A percentile compares a stretch with the other conserved stretches of the same genome.
phyloP scores from a whole-genome alignment of 2,888 invertebrate genomes.

The Spilarctia lutea region DNA sequence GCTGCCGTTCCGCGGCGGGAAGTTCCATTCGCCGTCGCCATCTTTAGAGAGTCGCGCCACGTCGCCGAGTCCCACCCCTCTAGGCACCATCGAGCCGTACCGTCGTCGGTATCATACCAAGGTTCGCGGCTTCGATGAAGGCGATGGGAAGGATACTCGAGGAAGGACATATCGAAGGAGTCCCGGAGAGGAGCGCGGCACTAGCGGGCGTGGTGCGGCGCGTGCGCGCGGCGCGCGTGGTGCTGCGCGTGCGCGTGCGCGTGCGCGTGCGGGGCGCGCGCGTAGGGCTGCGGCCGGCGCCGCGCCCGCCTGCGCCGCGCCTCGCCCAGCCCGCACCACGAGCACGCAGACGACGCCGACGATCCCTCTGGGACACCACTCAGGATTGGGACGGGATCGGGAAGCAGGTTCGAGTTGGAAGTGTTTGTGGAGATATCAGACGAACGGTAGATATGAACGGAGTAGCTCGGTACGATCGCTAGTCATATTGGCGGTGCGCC shows the following conservation, averaged over 20 bases:
- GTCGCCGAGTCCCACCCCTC: conserved; percentile 29
- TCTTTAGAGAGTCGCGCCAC: conserved; percentile 32
- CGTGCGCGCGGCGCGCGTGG: conserved; percentile 35
- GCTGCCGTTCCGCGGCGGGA: background rate
- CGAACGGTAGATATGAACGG: conserved; percentile 16
- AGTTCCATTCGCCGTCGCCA: conserved; percentile 10
- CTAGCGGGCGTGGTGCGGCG: conserved; percentile 31
- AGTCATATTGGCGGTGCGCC: conserved; percentile 19
- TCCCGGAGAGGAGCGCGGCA: background rate
- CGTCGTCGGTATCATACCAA: conserved; percentile 7
- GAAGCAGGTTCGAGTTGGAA: conserved; percentile 10
- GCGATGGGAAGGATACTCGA: conserved; percentile 22
- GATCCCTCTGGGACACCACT: conserved; percentile 69
- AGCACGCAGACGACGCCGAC: conserved; percentile 72
- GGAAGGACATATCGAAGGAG: conserved; percentile 15
- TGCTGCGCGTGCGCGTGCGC: background rate
- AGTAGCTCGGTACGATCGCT: background rate
- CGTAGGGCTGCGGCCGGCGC: conserved; percentile 30
- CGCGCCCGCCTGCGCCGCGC: conserved; percentile 46
- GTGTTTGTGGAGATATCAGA: conserved; percentile 12
- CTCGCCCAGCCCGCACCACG: conserved; percentile 67
- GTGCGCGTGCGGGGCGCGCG: conserved; percentile 15
- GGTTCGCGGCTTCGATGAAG: conserved; percentile 22
- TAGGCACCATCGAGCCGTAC: conserved; percentile 12
- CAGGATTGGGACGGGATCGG: conserved; percentile 37